Evolutionary conservation across 2,888 invertebrate genomes (phyloP), one percentile per base, ranked within the genome.

Genomic region (Drosophila maculinotata): DNA sequence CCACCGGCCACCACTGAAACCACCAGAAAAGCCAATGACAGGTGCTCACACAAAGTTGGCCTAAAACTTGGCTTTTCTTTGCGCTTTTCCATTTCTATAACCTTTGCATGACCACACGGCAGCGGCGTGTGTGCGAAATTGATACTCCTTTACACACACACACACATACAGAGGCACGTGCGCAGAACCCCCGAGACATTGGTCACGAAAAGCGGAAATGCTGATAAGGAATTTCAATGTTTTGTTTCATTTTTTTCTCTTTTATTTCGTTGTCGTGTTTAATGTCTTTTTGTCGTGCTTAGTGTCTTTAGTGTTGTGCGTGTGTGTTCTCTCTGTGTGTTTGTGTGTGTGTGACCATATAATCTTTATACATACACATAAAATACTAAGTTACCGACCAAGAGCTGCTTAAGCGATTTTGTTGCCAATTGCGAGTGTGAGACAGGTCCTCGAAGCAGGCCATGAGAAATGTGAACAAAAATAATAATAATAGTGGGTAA

Each of bases 151-250:
- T 45, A 23, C 26, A 38, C 38, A 58, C 59, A 12, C 36, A 38
- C 38, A 25, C 47, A 30, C 25, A 52, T 10, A 52, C 12, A 25
- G n/a, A 20, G 71, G 59, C 66, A 70, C 63, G 69, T 64, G 59
- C 76, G 49, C 71, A 60, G 35, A 23, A 45, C 30, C 17, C 9
- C 54, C 62, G 38, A 89, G 89, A 90, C 91, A 91, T 91, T 91
- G 91, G 91, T 91, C 91, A 91, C 91, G 91, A 86, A 91, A 91
- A 81, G 82, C 91, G 91, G 91, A 91, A 91, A 88, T 91, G 83
- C 91, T 91, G 91, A 91, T 91, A 91, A 91, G 90, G 80, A 86
- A 88, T 87, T 88, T 90, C 88, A 88, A 88, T 90, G 90, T 83
- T 86, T 86, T 71, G 64, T 64, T 56, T 54, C 47, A 69, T 82